These are phyloP conservation scores for Budorcas taxicolor DNA, from an alignment of 2,113 vertebrate genomes.

Conservation along the genomic window DNA sequence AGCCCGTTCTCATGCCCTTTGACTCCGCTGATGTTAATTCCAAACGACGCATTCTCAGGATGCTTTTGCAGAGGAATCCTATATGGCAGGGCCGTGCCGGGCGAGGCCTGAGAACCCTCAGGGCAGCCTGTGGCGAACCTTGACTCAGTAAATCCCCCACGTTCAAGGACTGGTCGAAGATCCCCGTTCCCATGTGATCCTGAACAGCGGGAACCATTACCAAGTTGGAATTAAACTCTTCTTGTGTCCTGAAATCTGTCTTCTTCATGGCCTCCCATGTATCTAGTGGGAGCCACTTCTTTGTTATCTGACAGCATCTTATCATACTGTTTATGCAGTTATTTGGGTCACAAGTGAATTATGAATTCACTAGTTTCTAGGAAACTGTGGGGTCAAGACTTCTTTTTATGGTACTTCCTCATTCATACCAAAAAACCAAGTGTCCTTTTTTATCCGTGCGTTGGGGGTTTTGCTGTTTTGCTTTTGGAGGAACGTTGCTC, in stretches of 20 bases:
- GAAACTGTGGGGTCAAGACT: not conserved
- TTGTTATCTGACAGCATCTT: not conserved
- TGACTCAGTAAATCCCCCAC: conserved; percentile 50
- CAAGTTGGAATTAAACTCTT: conserved; percentile 40
- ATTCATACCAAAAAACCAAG: not conserved
- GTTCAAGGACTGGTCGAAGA: not conserved
- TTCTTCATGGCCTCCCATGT: not conserved
- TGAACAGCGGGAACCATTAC: conserved; percentile 47
- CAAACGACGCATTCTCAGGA: conserved; percentile 78
- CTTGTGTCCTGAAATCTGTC: conserved; percentile 1
- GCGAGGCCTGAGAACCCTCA: conserved; percentile 54
- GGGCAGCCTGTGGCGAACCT: conserved; percentile 50
- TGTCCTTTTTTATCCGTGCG: not conserved
- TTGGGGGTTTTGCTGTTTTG: not conserved
- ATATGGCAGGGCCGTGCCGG: conserved; percentile 50
- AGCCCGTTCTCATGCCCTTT: conserved; percentile 80
- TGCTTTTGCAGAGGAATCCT: conserved; percentile 73
- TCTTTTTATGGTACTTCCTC: not conserved
- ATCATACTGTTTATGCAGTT: not conserved
- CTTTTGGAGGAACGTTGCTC: not conserved
- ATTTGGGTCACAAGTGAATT: conserved; percentile 11
- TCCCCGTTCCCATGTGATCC: conserved; percentile 59
- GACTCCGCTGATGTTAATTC: conserved; percentile 76
- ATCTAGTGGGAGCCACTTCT: not conserved
- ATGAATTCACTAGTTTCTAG: not conserved